phyloP scores from a whole-genome alignment of 2,797 vertebrate species.

The Hippoglossus hippoglossus region DNA sequence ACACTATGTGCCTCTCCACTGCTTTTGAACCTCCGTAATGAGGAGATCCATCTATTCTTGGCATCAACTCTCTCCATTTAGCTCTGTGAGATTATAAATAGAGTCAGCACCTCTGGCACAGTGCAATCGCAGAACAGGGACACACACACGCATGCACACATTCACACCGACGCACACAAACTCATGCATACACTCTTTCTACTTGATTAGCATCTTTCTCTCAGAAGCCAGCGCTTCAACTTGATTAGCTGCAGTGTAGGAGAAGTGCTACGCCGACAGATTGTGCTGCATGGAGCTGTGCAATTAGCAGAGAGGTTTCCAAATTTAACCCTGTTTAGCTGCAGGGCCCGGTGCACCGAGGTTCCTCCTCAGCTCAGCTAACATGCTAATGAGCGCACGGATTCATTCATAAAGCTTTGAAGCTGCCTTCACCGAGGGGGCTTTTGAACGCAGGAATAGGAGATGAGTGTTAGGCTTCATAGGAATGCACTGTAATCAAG shows the following conservation, averaged over 20 bases:
- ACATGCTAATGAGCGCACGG: constrained; percentile 72
- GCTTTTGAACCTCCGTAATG: constrained; percentile 57
- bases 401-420: constrained; percentile 81
- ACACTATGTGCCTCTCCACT: constrained; percentile 20
- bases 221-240: constrained; percentile 43
- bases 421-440: constrained; percentile 59
- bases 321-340: constrained; percentile 73
- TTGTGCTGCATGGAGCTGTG: constrained; percentile 58
- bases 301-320: constrained; percentile 75
- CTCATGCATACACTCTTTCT: constrained; percentile 51
- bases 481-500: constrained; percentile 58
- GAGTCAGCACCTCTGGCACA: constrained; percentile 47
- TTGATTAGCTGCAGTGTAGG: constrained; percentile 67
- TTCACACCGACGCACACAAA: constrained; percentile 10
- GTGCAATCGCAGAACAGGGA: constrained; percentile 30
- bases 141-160: constrained; percentile 1
- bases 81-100: constrained; percentile 66
- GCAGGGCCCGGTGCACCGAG: constrained; percentile 47
- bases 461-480: constrained; percentile 56
- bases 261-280: constrained; percentile 53
- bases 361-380: constrained; percentile 63
- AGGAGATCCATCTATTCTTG: constrained; percentile 61
- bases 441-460: constrained; percentile 61
- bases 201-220: constrained; percentile 61
- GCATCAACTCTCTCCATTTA: constrained; percentile 59